These are phyloP conservation scores for Tenthredo livida DNA, from an alignment of 2,888 invertebrate genomes.

Conservation along the genomic window DNA sequence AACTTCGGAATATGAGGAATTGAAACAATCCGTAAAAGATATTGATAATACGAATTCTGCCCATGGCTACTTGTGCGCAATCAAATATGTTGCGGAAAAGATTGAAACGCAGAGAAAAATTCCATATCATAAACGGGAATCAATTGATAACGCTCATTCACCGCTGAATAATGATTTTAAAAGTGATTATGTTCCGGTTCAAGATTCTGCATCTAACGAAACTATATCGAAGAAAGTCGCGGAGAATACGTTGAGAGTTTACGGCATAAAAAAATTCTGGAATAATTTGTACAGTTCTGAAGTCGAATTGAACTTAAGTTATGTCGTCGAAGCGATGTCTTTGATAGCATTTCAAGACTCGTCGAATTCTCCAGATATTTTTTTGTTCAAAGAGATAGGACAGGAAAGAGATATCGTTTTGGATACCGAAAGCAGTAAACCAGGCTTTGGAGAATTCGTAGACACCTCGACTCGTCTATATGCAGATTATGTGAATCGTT, in stretches of 20 bases:
- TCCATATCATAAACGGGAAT: not conserved
- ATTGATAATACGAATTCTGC: conserved; percentile 63
- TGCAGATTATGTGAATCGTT: conserved; percentile 56
- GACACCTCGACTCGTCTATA: conserved; percentile 61
- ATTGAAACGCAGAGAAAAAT: conserved; percentile 49
- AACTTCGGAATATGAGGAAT: conserved; percentile 57
- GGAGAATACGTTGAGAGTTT: not conserved
- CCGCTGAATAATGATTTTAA: not conserved
- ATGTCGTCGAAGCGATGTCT: conserved; percentile 47
- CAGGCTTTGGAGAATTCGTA: conserved; percentile 69
- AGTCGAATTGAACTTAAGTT: conserved; percentile 6
- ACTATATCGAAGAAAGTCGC: not conserved
- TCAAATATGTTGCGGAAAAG: conserved; percentile 67
- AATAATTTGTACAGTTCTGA: conserved; percentile 8
- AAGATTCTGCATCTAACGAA: not conserved
- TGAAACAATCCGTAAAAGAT: conserved; percentile 57
- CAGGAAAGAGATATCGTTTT: conserved; percentile 25
- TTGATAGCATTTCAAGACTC: conserved; percentile 19
- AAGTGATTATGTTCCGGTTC: not conserved
- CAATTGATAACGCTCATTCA: not conserved
- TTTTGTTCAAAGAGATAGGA: conserved; percentile 26
- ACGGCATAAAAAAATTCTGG: conserved; percentile 18
- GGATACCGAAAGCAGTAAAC: conserved; percentile 57
- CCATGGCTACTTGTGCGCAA: conserved; percentile 69
- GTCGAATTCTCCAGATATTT: not conserved